A percentile compares a stretch with the other conserved stretches of the same genome.
Evolutionary conservation across 2,888 invertebrate genomes (phyloP).

Genomic region (Chelonus formosanus): DNA sequence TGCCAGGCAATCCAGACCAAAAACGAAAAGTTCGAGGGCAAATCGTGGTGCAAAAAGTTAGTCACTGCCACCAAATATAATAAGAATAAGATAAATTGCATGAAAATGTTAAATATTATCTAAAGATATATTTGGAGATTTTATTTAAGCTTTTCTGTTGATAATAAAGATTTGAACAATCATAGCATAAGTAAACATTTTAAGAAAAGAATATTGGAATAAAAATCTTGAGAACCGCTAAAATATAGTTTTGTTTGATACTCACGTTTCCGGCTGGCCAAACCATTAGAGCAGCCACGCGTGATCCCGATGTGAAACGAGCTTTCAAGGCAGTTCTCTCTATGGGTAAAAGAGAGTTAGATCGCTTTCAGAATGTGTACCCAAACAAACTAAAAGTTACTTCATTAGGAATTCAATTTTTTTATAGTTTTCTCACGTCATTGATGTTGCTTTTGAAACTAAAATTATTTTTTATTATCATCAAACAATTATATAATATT

Average conservation of each 20-base stretch:
- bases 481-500: no score
- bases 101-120: no score
- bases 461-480: no score
- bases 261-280: slow-evolving; percentile 32
- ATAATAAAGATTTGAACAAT: no score
- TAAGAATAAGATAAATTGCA: no score
- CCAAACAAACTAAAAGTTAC: neutral
- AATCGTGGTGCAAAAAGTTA: neutral
- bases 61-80: no score
- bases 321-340: slow-evolving; percentile 37
- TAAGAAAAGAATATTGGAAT: neutral
- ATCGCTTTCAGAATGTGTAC: neutral
- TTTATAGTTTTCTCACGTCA: no score
- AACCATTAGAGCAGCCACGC: slow-evolving; percentile 36
- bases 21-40: slow-evolving; percentile 3
- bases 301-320: slow-evolving; percentile 40
- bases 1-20: slow-evolving; percentile 4
- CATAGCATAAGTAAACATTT: no score
- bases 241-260: slow-evolving; percentile 36
- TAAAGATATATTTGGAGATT: no score
- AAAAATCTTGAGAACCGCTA: neutral
- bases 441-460: no score
- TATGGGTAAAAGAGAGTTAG: slow-evolving; percentile 9
- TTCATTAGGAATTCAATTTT: neutral
- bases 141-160: no score